These are phyloP conservation scores for Rhinogobius similis DNA, from an alignment of 2,113 vertebrate genomes.

Conservation along the genomic window DNA sequence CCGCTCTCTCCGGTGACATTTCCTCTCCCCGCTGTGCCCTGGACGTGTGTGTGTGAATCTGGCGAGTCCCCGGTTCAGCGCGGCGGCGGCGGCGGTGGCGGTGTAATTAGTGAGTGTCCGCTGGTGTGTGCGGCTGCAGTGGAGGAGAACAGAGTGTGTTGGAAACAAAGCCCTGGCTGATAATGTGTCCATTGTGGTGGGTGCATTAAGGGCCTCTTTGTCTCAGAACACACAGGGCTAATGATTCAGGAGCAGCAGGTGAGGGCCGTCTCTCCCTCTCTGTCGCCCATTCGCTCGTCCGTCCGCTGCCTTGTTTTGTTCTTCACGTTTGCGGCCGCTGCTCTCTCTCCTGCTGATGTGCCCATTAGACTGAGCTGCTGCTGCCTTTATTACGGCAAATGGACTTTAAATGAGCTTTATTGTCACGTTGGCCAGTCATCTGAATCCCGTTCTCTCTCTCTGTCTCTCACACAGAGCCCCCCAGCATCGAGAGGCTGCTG, in stretches of 20 bases:
- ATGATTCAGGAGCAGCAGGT: slow-evolving; percentile 98
- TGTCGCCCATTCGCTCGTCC: slow-evolving; percentile 50
- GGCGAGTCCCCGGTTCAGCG: slow-evolving; percentile 48
- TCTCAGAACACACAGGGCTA: slow-evolving; percentile 92
- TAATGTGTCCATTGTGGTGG: slow-evolving; percentile 91
- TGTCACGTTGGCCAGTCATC: slow-evolving; percentile 87
- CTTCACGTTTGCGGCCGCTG: slow-evolving; percentile 30
- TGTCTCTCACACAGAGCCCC: slow-evolving; percentile 85
- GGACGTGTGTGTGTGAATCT: neutral
- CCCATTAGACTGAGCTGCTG: slow-evolving; percentile 87
- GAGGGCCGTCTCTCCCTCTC: slow-evolving; percentile 77
- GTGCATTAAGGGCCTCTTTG: slow-evolving; percentile 93
- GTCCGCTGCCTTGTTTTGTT: slow-evolving; percentile 62
- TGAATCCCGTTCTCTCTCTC: slow-evolving; percentile 81
- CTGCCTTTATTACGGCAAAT: slow-evolving; percentile 93
- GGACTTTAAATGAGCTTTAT: slow-evolving; percentile 94
- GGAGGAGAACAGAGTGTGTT: slow-evolving; percentile 63
- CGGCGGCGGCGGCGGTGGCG: slow-evolving; percentile 55
- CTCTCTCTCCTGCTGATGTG: slow-evolving; percentile 91
- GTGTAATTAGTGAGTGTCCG: slow-evolving; percentile 78
- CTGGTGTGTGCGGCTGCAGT: slow-evolving; percentile 24
- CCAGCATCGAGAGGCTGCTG: slow-evolving; percentile 98
- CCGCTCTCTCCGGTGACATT: slow-evolving; percentile 12
- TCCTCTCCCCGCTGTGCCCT: slow-evolving; percentile 4
- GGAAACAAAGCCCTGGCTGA: slow-evolving; percentile 90